phyloP scores from a whole-genome alignment of 2,113 vertebrate genomes.

The Chamaetylas fuelleborni region DNA sequence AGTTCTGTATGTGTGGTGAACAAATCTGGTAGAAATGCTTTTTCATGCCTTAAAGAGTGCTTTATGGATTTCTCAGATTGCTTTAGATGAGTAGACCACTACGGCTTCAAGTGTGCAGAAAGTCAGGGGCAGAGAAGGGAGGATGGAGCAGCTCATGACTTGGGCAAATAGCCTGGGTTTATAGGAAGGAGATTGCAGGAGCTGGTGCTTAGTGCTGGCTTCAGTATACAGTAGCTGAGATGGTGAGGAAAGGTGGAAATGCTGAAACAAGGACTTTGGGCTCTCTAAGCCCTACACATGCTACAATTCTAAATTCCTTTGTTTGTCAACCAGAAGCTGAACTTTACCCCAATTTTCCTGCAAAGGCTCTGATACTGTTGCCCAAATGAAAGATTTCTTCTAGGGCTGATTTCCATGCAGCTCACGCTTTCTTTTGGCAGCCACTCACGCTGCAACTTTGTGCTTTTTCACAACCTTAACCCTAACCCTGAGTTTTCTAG shows the following conservation, averaged over 20 bases:
- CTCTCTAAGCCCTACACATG: neutral
- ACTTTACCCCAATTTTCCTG: neutral
- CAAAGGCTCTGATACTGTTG: neutral
- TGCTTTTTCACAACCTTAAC: neutral
- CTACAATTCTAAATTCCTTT: neutral
- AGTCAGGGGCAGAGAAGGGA: neutral
- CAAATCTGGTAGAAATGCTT: neutral
- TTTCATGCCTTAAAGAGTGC: neutral
- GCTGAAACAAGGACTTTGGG: neutral
- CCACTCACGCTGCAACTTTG: neutral
- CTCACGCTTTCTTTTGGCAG: neutral
- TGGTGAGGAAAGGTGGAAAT: neutral
- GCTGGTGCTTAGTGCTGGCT: neutral
- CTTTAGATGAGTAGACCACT: accelerated
- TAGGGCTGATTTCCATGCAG: neutral
- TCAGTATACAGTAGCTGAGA: neutral
- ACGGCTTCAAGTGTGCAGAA: neutral
- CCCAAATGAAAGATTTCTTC: neutral
- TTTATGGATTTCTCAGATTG: neutral
- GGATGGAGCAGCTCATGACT: neutral
- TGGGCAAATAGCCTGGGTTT: neutral
- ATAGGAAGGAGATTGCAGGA: neutral
- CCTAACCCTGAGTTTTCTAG: neutral
- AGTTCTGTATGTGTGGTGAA: neutral
- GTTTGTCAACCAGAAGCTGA: neutral